A percentile compares a stretch with the other conserved stretches of the same genome.
Evolutionary conservation across 1,140 invertebrate genomes (phyloP).

Genomic region (Bombus vancouverensis): DNA sequence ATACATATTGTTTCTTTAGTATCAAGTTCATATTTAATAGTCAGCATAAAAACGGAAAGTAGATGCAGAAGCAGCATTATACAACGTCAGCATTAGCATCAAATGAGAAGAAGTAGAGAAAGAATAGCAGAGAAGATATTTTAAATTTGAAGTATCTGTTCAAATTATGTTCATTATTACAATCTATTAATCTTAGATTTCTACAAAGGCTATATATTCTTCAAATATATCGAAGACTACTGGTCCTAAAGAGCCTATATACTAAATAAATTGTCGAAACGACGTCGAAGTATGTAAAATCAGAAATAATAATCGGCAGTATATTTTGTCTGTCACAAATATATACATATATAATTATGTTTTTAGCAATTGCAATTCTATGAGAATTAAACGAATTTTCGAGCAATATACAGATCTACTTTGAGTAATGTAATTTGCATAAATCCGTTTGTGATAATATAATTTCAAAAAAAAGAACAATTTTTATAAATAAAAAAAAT

Average conservation of each 20-base stretch:
- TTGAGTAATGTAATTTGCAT: no score
- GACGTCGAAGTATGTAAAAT: slow-evolving; percentile 20
- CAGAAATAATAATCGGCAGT: slow-evolving; percentile 51
- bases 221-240: slow-evolving; percentile 25
- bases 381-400: background rate
- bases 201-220: slow-evolving; percentile 8
- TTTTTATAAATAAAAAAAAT: background rate
- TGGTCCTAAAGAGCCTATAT: slow-evolving; percentile 42
- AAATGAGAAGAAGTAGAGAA: background rate
- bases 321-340: slow-evolving; percentile 27
- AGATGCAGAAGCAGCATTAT: background rate
- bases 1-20: background rate
- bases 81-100: background rate
- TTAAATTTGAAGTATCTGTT: background rate
- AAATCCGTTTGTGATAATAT: no score
- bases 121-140: background rate
- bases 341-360: background rate
- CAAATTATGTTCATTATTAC: slow-evolving; percentile 27
- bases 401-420: background rate
- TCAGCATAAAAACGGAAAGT: background rate
- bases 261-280: slow-evolving; percentile 24
- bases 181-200: slow-evolving; percentile 27
- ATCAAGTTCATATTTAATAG: background rate
- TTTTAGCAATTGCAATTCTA: background rate
- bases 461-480: background rate